Conservation (phyloP, 1,140 invertebrate species). For the Temnothorax nylanderi region DNA sequence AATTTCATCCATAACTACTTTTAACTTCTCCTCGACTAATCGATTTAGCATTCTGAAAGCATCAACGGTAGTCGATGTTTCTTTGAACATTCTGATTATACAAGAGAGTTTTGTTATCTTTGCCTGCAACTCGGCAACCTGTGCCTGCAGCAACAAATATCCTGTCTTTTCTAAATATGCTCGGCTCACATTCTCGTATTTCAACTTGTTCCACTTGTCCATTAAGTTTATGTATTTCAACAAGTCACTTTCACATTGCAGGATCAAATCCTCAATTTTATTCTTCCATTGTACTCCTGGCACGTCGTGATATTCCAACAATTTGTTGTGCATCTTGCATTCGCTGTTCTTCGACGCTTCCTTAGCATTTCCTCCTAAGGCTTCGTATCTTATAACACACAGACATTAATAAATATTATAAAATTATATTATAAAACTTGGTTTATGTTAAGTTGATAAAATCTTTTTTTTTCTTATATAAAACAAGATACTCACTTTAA, state of each 20-base stretch:
- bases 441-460: not conserved
- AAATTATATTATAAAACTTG: not conserved
- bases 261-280: slow-evolving; percentile 77
- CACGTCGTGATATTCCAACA: slow-evolving; percentile 63
- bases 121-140: slow-evolving; percentile 76
- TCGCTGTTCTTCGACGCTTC: slow-evolving; percentile 72
- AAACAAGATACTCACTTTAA: slow-evolving; percentile 63
- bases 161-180: slow-evolving; percentile 73
- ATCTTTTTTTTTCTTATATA: slow-evolving; percentile 3
- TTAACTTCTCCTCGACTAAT: slow-evolving; percentile 72
- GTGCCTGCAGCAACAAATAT: slow-evolving; percentile 70
- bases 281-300: slow-evolving; percentile 76
- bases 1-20: slow-evolving; percentile 67
- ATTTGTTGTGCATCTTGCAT: slow-evolving; percentile 55
- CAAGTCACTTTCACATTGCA: slow-evolving; percentile 72
- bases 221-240: slow-evolving; percentile 65
- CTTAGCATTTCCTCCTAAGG: slow-evolving; percentile 71
- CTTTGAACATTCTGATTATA: slow-evolving; percentile 77
- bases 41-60: slow-evolving; percentile 74
- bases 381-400: slow-evolving; percentile 73
- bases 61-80: slow-evolving; percentile 76
- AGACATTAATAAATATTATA: slow-evolving; percentile 37
- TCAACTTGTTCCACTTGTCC: slow-evolving; percentile 74
- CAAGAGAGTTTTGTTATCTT: slow-evolving; percentile 76
- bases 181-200: slow-evolving; percentile 69